Evolutionary conservation across 1,140 invertebrate species (phyloP), one percentile per base, ranked within the genome.

Genomic region (Nasonia longicornis): DNA sequence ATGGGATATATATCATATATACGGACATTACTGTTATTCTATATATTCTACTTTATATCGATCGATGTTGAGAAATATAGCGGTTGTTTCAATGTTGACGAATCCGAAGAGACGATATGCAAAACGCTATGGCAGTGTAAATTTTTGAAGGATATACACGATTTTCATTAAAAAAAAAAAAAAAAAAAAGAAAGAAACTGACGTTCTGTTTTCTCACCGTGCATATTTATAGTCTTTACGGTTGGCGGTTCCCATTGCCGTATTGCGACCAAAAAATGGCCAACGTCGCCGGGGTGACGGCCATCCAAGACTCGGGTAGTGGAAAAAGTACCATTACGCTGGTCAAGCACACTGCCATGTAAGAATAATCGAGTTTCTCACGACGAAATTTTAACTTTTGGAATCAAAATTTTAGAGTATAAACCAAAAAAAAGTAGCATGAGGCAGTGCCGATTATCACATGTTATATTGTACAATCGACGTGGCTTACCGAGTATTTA

Each of bases 201-300:
- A 81, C 38, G 70, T 78, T 81, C 10, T 81, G 35, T 82, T 78
- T 82, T 78, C 58, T 82, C 70, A 77, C 26, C 69, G 80, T 78
- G 70, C 42, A 64, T 93, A 58, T 42, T 26, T 58, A 93, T 95
- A 96, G 95, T 95, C 94, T 96, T 93, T 96, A 96, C 93, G 95
- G 95, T 95, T 96, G 95, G 95, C 95, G 95, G 93, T 96, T 96
- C 93, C 95, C 95, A 92, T 95, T 96, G 94, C 95, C 95, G 93
- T 96, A 96, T 96, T 96, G 95, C 94, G 95, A 95, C 90, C 92
- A 91, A 92, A 91, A 91, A 91, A 91, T 92, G 91, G 92, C 92
- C 92, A 96, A 95, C 94, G 94, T 94, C 92, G 87, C 93, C 92
- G 92, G 93, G 91, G 91, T 94, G 92, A 92, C 95, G 93, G 88